These are phyloP conservation scores for Erethizon dorsatum DNA, from an alignment of 2,797 vertebrate species.

Conservation along the genomic window DNA sequence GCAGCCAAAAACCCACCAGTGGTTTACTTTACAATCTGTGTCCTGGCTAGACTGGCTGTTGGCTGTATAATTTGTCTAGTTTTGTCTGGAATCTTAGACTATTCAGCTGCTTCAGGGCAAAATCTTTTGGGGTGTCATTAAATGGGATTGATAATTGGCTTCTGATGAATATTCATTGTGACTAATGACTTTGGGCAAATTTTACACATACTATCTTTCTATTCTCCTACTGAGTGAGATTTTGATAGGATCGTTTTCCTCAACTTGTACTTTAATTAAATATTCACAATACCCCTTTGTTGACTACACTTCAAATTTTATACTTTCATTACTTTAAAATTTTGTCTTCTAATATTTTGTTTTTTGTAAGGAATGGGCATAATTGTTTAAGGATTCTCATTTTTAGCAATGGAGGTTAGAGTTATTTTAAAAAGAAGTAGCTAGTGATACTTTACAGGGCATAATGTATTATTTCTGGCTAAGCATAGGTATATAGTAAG, in stretches of 20 bases:
- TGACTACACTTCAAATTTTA: slow-evolving; percentile 65
- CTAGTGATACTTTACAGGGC: slow-evolving; percentile 4
- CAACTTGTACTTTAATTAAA: slow-evolving; percentile 81
- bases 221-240: slow-evolving; percentile 82
- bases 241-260: slow-evolving; percentile 84
- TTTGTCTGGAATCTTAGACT: slow-evolving; percentile 84
- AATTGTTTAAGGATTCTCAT: slow-evolving; percentile 21
- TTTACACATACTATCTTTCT: slow-evolving; percentile 85
- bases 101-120: slow-evolving; percentile 83
- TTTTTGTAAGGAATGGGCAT: slow-evolving; percentile 11
- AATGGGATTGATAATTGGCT: slow-evolving; percentile 87
- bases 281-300: slow-evolving; percentile 79
- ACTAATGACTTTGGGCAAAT: slow-evolving; percentile 88
- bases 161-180: slow-evolving; percentile 88
- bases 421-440: slow-evolving; percentile 65
- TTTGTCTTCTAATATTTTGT: slow-evolving; percentile 36
- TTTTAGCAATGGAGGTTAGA: slow-evolving; percentile 61
- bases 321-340: slow-evolving; percentile 74
- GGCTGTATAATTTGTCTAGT: slow-evolving; percentile 83
- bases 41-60: slow-evolving; percentile 81
- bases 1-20: slow-evolving; percentile 73
- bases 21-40: slow-evolving; percentile 79
- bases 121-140: slow-evolving; percentile 87
- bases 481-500: neutral
- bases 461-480: slow-evolving; percentile 47